Base-by-base conservation (phyloP, 2,113 vertebrate genomes). In the Pleuronectes platessa region DNA sequence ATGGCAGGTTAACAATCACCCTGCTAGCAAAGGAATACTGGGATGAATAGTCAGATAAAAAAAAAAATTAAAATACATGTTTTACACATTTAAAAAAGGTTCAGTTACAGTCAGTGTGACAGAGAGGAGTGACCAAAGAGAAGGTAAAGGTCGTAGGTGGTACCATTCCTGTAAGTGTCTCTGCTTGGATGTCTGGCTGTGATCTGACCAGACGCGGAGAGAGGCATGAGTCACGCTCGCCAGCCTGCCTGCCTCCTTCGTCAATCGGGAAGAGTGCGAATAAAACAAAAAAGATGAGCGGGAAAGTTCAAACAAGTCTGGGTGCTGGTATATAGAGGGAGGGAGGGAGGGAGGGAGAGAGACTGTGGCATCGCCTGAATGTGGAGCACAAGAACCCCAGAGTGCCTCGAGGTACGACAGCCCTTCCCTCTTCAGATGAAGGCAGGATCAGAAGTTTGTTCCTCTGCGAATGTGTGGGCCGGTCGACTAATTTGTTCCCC, bases 281-380 rank as follows among this genome's bases (percentile, higher is more conserved):
- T 75, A 60, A 47, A 27, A 81, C 56, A 56, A 81, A 56, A 47
- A 31, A 81, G 55, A 59, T 15, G 68, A n/a, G 20, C 18, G 20
- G 64, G 63, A 73, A 31, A 66, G 42, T 74, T 64, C 54, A 71
- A 77, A 79, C 54, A 61, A 61, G 71, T 85, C 70, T 42, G 67
- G 51, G 71, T 83, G 88, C 90, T 90, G 88, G 88, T 89, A 69
- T 63, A 72, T 56, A 85, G 3, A 59, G 35, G 78, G 20, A 82
- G 42, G 47, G 42, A 18, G 40, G 21, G 51, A 53, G 18, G 5
- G 35, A 83, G 15, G 83, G 42, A 37, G 56, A 51, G 75, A 56
- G 31, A 56, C 74, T 49, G 70, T 68, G 61, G 66, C 64, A 49
- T 64, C 47, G 67, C 63, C 76, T 74, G 68, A 61, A 70, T 73